Evolutionary conservation across 2,113 vertebrate genomes (phyloP).

Genomic region (Mola mola): DNA sequence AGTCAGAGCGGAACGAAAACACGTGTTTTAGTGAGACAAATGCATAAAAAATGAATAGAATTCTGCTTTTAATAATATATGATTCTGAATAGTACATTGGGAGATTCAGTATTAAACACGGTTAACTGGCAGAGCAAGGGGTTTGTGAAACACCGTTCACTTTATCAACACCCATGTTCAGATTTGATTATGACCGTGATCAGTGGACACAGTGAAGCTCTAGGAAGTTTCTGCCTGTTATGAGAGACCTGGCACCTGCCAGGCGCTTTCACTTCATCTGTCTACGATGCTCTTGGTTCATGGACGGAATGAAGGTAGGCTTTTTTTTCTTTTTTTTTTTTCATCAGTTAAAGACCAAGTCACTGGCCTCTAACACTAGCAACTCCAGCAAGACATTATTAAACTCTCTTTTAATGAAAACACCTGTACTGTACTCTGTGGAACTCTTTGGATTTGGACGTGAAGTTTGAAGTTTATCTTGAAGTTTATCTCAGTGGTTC

Average conservation of each 20-base stretch:
- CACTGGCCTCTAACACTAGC: conserved; percentile 7
- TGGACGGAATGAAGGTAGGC: conserved; percentile 25
- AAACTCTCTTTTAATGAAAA: no score
- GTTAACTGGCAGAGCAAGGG: conserved; percentile 20
- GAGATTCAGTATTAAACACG: conserved; percentile 11
- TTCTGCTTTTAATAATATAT: background rate
- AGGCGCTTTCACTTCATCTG: conserved; percentile 16
- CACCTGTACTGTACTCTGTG: no score
- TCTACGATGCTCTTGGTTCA: conserved; percentile 23
- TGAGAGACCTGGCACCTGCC: conserved; percentile 36
- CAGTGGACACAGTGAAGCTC: conserved; percentile 36
- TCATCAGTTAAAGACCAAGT: conserved; percentile 1
- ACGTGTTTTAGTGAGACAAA: conserved; percentile 35
- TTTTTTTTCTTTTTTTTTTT: no score
- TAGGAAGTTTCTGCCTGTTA: conserved; percentile 26
- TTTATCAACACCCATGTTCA: conserved; percentile 58
- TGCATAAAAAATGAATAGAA: conserved; percentile 3
- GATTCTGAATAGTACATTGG: background rate
- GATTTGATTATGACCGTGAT: conserved; percentile 53
- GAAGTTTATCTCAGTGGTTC: conserved; percentile 30
- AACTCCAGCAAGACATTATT: background rate
- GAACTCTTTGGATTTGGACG: conserved; percentile 28
- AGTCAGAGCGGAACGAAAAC: no score
- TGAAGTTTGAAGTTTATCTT: conserved; percentile 38
- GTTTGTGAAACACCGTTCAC: conserved; percentile 32